These are phyloP conservation scores for Cebuella pygmaea DNA, from an alignment of 2,797 vertebrate species.

Conservation along the genomic window DNA sequence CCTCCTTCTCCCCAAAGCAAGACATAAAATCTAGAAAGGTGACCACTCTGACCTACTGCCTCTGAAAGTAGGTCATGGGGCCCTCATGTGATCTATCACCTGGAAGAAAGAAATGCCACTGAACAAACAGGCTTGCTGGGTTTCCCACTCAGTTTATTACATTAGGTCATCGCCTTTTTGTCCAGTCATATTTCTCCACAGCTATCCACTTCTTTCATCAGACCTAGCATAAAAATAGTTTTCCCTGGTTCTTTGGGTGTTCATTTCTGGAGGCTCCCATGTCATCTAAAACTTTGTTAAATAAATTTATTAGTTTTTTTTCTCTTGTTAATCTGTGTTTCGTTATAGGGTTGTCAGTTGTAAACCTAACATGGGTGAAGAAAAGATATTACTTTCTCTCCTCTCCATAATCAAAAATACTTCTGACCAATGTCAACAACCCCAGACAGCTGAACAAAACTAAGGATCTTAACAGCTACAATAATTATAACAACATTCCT, in stretches of 20 bases:
- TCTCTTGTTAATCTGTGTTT: background rate
- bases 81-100: background rate
- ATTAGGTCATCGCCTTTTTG: background rate
- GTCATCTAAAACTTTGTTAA: background rate
- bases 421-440: background rate
- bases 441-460: background rate
- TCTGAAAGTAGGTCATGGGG: background rate
- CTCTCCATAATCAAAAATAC: background rate
- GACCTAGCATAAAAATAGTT: background rate
- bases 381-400: background rate
- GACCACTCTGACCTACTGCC: background rate
- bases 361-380: background rate
- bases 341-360: background rate
- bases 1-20: background rate
- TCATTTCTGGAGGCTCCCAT: background rate
- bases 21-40: background rate
- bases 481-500: conserved; percentile 12
- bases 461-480: background rate
- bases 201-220: background rate
- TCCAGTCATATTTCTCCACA: background rate
- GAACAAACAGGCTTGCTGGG: background rate
- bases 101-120: background rate
- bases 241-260: background rate
- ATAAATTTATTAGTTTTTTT: background rate
- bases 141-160: background rate